Conservation (phyloP, 2,113 vertebrate genomes). For the Arenaria interpres region DNA sequence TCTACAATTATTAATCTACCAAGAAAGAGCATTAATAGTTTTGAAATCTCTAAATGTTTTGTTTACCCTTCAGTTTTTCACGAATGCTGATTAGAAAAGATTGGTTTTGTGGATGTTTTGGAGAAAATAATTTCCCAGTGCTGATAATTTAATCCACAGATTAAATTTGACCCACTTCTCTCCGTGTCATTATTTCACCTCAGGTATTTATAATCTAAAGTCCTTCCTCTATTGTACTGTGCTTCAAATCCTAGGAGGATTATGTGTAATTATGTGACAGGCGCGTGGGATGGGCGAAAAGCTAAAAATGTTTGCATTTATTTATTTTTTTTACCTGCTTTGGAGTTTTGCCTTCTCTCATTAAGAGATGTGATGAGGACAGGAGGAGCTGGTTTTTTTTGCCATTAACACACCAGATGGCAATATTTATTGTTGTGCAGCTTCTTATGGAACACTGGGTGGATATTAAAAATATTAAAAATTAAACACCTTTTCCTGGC, state of each 20-base stretch:
- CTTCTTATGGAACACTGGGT: background rate
- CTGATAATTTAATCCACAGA: conserved; percentile 35
- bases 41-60: background rate
- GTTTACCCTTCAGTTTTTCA: background rate
- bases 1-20: background rate
- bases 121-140: background rate
- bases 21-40: background rate
- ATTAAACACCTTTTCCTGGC: background rate
- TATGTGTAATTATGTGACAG: conserved; percentile 38
- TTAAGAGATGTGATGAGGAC: background rate
- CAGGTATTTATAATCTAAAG: conserved; percentile 33
- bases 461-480: background rate
- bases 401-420: background rate
- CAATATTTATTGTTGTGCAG: background rate
- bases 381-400: background rate
- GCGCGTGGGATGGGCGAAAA: background rate
- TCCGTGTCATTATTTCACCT: conserved; percentile 11
- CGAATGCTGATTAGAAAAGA: background rate
- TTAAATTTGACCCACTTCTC: conserved; percentile 52
- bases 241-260: conserved; percentile 33
- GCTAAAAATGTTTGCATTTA: background rate
- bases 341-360: conserved; percentile 4
- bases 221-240: background rate
- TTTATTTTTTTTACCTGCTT: conserved; percentile 1
- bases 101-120: background rate